Evolutionary conservation across 2,888 invertebrate species (phyloP), one percentile per base, ranked within the genome.

Genomic region (Apodemia duryi): DNA sequence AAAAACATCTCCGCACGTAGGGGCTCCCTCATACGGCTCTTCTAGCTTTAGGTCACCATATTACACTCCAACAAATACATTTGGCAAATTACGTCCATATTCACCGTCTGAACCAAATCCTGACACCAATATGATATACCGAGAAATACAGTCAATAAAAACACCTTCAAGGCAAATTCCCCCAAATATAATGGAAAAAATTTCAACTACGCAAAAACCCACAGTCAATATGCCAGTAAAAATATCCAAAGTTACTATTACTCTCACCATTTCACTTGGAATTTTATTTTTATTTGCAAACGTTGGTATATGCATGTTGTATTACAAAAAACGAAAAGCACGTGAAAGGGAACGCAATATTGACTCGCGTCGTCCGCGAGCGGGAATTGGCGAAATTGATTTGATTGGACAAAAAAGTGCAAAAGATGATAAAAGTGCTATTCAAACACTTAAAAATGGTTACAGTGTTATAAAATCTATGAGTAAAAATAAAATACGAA

Each of bases 201-300:
- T 75, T 65, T 70, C 73, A 74, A 79, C 84, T 63, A 86, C 86
- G 61, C 62, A 65, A 62, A 83, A 84, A 76, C 81, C 84, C 43
- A 73, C 69, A 52, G 57, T 67, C 62, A 73, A 73, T 69, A 75
- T 85, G 70, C 84, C 93, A 65, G 80, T 93, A 43, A 92, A 93
- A 80, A 92, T 92, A 66, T 93, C 94, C 9, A 92, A 94, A 68
- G 92, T 94, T 6, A 94, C 94, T n/a, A 84, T 94, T 68, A 93
- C 94, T 70, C 83, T 95, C 63, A 86, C 95, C 60, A 92, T 95
- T 62, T 93, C 93, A 0, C 86, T 95, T 69, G 95, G 95, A 35
- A 92, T 95, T 63, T 84, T 95, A 61, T 96, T 97, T 77, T 85
- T 97, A 7, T 84, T 95, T 32, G 90, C 96, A 7, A 97, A 97